Evolutionary conservation across 2,797 vertebrate genomes (phyloP).

Genomic region (Rhyacichthys aspro): DNA sequence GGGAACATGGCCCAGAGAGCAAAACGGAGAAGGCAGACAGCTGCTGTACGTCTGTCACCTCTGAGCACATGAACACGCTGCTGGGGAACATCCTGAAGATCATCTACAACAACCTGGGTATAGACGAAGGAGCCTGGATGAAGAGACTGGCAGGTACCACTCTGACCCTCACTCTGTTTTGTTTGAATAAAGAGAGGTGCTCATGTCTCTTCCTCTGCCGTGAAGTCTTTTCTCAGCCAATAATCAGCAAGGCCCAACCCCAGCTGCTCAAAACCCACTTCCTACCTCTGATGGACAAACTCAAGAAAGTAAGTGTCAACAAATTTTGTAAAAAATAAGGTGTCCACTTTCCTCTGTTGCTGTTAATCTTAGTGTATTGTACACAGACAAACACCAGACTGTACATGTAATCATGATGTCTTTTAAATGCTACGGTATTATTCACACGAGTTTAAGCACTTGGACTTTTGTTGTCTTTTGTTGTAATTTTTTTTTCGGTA

Average conservation of each 20-base stretch:
- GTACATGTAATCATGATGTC: too few species aligned
- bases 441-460: too few species aligned
- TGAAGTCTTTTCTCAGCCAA: constrained; percentile 95
- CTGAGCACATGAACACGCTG: constrained; percentile 93
- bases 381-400: too few species aligned
- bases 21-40: constrained; percentile 76
- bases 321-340: neutral
- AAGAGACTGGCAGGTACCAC: constrained; percentile 89
- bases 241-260: constrained; percentile 93
- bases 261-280: constrained; percentile 94
- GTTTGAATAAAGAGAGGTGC: neutral
- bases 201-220: constrained; percentile 22
- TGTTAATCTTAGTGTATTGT: too few species aligned
- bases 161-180: neutral
- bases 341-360: too few species aligned
- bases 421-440: too few species aligned
- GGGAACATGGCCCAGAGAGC: constrained; percentile 92
- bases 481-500: too few species aligned
- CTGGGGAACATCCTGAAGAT: constrained; percentile 96
- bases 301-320: constrained; percentile 82
- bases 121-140: constrained; percentile 97
- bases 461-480: too few species aligned
- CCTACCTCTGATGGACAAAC: constrained; percentile 94
- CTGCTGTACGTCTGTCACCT: constrained; percentile 91
- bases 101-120: constrained; percentile 95